Conservation (phyloP, 2,113 vertebrate genomes). For the Phodopus roborovskii region DNA sequence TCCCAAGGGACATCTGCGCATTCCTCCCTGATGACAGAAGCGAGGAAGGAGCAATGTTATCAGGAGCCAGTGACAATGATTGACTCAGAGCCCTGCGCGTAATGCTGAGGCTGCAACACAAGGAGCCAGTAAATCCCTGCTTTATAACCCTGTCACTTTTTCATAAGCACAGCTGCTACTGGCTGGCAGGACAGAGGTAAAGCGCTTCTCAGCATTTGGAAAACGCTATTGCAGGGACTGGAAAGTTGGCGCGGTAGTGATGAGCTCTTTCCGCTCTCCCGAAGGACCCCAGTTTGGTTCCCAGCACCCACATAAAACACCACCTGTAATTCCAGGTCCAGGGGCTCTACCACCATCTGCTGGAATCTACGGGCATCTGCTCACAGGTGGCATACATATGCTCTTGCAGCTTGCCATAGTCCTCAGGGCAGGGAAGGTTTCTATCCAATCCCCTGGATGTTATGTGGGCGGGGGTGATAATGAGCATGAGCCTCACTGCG, state of each 20-base stretch:
- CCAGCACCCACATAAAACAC: not conserved
- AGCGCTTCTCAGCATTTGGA: not conserved
- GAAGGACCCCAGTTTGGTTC: not conserved
- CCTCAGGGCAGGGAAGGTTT: no score
- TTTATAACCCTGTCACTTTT: not conserved
- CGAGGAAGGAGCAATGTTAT: not conserved
- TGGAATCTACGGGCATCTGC: not conserved
- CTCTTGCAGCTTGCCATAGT: no score
- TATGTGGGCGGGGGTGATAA: no score
- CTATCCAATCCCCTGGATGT: not conserved
- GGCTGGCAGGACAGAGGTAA: not conserved
- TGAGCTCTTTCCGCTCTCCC: not conserved
- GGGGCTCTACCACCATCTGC: not conserved
- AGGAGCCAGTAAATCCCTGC: not conserved
- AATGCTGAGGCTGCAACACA: constrained; percentile 2
- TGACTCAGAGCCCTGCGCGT: constrained; percentile 11
- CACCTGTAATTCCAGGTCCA: not conserved
- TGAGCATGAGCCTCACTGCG: accelerated
- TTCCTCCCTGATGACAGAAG: not conserved
- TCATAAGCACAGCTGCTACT: not conserved
- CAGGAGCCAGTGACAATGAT: not conserved
- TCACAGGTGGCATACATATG: not conserved
- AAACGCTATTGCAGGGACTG: not conserved
- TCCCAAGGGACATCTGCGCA: not conserved
- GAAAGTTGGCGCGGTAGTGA: not conserved